Conservation (phyloP, 2,888 invertebrate genomes). For the Temnothorax unifasciatus region DNA sequence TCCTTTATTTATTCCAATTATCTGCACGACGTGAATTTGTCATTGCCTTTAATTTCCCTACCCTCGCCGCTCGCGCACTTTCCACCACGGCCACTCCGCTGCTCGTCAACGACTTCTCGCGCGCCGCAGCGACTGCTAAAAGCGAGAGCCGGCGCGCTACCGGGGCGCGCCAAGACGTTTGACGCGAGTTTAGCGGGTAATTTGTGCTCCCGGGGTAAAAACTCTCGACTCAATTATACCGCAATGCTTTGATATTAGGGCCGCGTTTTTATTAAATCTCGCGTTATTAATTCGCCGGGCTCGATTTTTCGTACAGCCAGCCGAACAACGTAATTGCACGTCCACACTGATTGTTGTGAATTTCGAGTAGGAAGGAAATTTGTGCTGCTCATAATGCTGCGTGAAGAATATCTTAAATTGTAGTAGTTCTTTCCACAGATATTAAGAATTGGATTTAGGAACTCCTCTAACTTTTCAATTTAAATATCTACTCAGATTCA, state of each 20-base stretch:
- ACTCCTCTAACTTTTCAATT: neutral
- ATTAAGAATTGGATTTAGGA: slow-evolving; percentile 11
- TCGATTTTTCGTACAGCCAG: slow-evolving; percentile 47
- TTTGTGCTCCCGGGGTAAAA: slow-evolving; percentile 63
- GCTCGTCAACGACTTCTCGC: slow-evolving; percentile 45
- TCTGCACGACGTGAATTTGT: slow-evolving; percentile 85
- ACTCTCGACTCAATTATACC: slow-evolving; percentile 64
- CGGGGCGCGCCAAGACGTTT: slow-evolving; percentile 60
- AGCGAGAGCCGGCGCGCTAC: slow-evolving; percentile 49
- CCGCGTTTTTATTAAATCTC: slow-evolving; percentile 59
- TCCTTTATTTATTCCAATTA: slow-evolving; percentile 86
- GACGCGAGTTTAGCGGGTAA: slow-evolving; percentile 65
- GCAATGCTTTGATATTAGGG: slow-evolving; percentile 56
- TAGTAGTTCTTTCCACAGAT: neutral
- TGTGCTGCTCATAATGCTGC: neutral
- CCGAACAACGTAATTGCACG: slow-evolving; percentile 50
- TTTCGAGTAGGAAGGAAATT: slow-evolving; percentile 9
- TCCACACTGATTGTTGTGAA: slow-evolving; percentile 37
- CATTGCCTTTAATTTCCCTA: slow-evolving; percentile 84
- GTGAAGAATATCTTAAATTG: slow-evolving; percentile 20
- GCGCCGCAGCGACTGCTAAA: slow-evolving; percentile 50
- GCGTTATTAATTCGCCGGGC: slow-evolving; percentile 55
- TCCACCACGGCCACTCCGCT: slow-evolving; percentile 49
- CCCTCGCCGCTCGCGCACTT: slow-evolving; percentile 68
- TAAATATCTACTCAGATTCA: neutral